Conservation (phyloP, 2,797 vertebrate species). For the Hyperoplus immaculatus region DNA sequence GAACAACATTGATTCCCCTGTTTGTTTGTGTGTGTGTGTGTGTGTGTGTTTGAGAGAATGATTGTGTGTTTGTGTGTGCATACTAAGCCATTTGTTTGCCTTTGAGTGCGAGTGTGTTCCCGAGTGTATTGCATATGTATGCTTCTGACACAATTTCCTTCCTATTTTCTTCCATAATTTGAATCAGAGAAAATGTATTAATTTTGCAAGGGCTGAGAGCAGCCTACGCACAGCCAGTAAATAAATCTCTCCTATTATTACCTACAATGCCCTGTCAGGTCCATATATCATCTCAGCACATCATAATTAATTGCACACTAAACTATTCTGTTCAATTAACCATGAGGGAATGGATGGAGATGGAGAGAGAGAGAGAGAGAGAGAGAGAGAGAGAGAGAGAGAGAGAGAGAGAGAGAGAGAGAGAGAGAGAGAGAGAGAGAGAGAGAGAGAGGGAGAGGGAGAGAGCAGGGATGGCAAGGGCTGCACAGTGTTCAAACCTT, state of each 20-base stretch:
- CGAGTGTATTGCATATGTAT: slow-evolving; percentile 72
- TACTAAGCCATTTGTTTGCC: slow-evolving; percentile 66
- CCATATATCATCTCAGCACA: slow-evolving; percentile 87
- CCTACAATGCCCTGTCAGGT: slow-evolving; percentile 85
- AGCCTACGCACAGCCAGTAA: slow-evolving; percentile 79
- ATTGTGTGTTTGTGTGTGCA: slow-evolving; percentile 30
- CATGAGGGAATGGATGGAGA: slow-evolving; percentile 76
- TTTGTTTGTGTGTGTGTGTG: slow-evolving; percentile 52
- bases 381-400: slow-evolving; percentile 22
- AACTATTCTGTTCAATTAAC: slow-evolving; percentile 88
- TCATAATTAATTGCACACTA: slow-evolving; percentile 89
- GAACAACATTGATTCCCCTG: slow-evolving; percentile 84
- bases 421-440: too few relatives aligned
- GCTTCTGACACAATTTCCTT: slow-evolving; percentile 86
- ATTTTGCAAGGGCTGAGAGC: slow-evolving; percentile 81
- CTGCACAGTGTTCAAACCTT: slow-evolving; percentile 40
- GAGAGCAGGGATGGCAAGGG: slow-evolving; percentile 21
- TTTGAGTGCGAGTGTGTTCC: slow-evolving; percentile 61
- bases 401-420: slow-evolving; percentile 33
- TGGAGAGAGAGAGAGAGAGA: slow-evolving; percentile 21
- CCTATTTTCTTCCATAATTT: slow-evolving; percentile 87
- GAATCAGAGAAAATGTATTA: slow-evolving; percentile 87
- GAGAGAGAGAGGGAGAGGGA: background rate
- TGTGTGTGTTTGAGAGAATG: slow-evolving; percentile 23
- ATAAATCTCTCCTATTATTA: slow-evolving; percentile 89